Evolutionary conservation across 2,797 vertebrate genomes (phyloP), one percentile per base, ranked within the genome.

Genomic region (Manis javanica): DNA sequence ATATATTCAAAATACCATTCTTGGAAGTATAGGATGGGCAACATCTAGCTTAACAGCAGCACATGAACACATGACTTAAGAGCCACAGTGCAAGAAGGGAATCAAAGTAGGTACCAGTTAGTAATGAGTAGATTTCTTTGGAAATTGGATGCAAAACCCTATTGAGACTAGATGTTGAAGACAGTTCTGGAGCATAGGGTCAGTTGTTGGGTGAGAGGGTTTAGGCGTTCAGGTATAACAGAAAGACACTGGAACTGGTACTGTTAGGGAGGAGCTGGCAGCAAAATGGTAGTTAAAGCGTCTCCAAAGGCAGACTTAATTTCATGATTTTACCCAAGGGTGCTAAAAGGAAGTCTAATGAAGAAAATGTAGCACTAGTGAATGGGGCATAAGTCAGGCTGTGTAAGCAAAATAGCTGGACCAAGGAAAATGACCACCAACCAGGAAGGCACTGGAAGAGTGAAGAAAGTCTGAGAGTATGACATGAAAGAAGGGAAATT

Each of bases 291-390:
- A 46, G 19, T 61, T 71, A 42, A 42, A 49, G 72, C 83, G 8
- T 34, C 29, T 55, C 31, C n/a, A 87, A 90, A 92, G 37, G 23
- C 9, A 77, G n/a, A 81, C 55, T 90, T 69, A 75, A 59, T 95
- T 96, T 78, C 37, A 87, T 1, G 39, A 59, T 79, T 96, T 92
- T 79, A 37, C 53, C 10, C 16, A 92, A 51, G n/a, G 1, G 5
- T 92, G n/a, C 19, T 88, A 77, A 91, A 59, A 91, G 26, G 39
- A 95, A 91, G 29, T 49, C 29, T 71, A 91, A 61, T 82, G 26
- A 94, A 95, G 49, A 64, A 26, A 72, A 63, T 55, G 31, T 1
- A 89, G 29, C 29, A 31, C 42, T 94, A 72, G 23, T 14, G 18
- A 86, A 81, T 88, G 26, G 39, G 31, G 49, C 61, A 78, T 59